A percentile compares a stretch with the other conserved stretches of the same genome.
Conservation (phyloP, 1,140 invertebrate species). For the Antheraea pernyi region DNA sequence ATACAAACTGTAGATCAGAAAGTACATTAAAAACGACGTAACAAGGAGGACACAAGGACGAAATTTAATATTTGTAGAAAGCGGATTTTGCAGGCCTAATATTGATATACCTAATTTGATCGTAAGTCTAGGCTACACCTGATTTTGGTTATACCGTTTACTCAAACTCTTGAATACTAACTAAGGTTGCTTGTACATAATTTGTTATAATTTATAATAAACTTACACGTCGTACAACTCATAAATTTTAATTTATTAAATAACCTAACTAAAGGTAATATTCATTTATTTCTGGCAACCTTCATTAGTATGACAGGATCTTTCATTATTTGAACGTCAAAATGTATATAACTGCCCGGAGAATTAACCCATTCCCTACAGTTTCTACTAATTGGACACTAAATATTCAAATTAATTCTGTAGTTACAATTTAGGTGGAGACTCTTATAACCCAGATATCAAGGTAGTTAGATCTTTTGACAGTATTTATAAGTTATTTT, state of each 20-base stretch:
- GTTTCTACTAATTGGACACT: slow-evolving; percentile 1
- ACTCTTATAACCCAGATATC: neutral
- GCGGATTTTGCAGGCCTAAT: too few species aligned
- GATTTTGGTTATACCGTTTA: too few species aligned
- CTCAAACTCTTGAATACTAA: too few species aligned
- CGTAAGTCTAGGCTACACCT: too few species aligned
- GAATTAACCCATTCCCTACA: slow-evolving; percentile 1
- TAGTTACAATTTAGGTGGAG: neutral
- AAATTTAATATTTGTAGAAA: too few species aligned
- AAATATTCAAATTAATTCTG: slow-evolving; percentile 2
- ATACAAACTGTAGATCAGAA: too few species aligned
- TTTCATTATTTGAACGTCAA: slow-evolving; percentile 4
- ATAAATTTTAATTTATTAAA: neutral
- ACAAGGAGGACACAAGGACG: too few species aligned
- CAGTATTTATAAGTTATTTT: neutral
- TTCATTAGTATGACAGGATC: slow-evolving; percentile 1
- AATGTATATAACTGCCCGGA: neutral
- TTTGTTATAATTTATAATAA: too few species aligned
- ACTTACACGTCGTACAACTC: too few species aligned
- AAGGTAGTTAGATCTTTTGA: neutral
- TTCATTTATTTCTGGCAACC: neutral
- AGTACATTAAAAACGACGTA: too few species aligned
- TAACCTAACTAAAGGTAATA: neutral
- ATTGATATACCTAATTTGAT: too few species aligned
- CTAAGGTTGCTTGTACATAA: too few species aligned